A percentile compares a stretch with the other conserved stretches of the same genome.
These are phyloP conservation scores for Actenoides hombroni DNA, from an alignment of 2,113 vertebrate species.

Conservation along the genomic window DNA sequence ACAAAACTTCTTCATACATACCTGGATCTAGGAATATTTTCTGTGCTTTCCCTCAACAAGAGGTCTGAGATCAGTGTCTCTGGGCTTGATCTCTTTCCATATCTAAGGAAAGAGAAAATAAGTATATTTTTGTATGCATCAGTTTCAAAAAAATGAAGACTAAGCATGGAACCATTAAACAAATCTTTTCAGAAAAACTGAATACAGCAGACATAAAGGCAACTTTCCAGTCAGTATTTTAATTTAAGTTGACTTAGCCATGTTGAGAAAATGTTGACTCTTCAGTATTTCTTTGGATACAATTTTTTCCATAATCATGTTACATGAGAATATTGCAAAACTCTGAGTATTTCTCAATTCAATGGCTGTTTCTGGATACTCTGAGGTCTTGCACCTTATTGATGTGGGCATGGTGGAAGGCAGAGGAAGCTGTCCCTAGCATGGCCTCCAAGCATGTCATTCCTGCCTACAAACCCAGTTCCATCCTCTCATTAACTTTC, in stretches of 20 bases:
- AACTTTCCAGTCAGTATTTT: neutral
- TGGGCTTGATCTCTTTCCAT: conserved; percentile 92
- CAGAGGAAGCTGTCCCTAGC: neutral
- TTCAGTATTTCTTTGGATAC: neutral
- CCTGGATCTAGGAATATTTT: conserved; percentile 89
- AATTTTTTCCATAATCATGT: neutral
- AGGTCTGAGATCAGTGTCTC: conserved; percentile 92
- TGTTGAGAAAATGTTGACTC: neutral
- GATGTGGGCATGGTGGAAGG: neutral
- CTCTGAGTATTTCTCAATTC: neutral
- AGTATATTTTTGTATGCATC: neutral
- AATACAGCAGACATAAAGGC: neutral
- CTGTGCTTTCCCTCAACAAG: conserved; percentile 89
- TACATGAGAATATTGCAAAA: neutral
- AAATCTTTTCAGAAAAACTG: neutral
- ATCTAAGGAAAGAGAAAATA: conserved; percentile 73
- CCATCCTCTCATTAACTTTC: neutral
- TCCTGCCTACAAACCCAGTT: neutral
- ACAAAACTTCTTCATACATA: conserved; percentile 42
- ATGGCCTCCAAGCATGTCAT: neutral
- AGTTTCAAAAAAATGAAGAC: neutral
- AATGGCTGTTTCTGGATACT: neutral
- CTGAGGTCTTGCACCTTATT: neutral
- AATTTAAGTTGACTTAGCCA: neutral
- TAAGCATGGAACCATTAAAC: neutral